Evolutionary conservation across 2,113 vertebrate species (phyloP), one percentile per base, ranked within the genome.

Genomic region (Polypterus senegalus): DNA sequence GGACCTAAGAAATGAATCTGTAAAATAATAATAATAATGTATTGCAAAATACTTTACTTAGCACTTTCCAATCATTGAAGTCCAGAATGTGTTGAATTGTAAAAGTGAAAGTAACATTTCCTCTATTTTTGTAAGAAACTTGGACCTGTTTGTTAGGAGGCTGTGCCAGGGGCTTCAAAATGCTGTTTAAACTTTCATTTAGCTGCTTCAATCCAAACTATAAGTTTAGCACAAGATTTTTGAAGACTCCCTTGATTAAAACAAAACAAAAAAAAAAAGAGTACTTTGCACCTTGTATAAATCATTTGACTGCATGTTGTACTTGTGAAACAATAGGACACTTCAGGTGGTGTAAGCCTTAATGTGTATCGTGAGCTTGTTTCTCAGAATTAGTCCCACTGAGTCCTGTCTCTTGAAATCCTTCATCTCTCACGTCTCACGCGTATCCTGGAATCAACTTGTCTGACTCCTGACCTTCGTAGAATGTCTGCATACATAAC

Each of bases 301-400:
- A 86, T 70, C 64, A 88, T 89, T 74, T 82, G 85, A 74, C 81
- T 83, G 83, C 81, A 88, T 92, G 88, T 87, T 80, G 86, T 87
- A 88, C 86, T 85, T 81, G 84, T 82, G 79, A 79, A 90, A 90
- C 89, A 90, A 90, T 89, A 84, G 85, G 89, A 87, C 84, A 89
- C 85, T 89, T 89, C 86, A 86, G 72, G 85, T 85, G 83, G 73
- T 90, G 82, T 85, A 80, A 88, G 81, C 85, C 88, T 89, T 89
- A 76, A 67, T 83, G 85, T 87, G 85, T 91, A 81, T 86, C 81
- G 89, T 90, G 87, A 91, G 88, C 91, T 94, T 85, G 81, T 89
- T 72, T 78, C 74, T 76, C 87, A 89, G 88, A 79, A 71, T 73
- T 80, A 73, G 72, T 77, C 76, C 66, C 74, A 75, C 76, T 67